phyloP scores from a whole-genome alignment of 2,113 vertebrate genomes.

The Oncorhynchus gorbuscha region DNA sequence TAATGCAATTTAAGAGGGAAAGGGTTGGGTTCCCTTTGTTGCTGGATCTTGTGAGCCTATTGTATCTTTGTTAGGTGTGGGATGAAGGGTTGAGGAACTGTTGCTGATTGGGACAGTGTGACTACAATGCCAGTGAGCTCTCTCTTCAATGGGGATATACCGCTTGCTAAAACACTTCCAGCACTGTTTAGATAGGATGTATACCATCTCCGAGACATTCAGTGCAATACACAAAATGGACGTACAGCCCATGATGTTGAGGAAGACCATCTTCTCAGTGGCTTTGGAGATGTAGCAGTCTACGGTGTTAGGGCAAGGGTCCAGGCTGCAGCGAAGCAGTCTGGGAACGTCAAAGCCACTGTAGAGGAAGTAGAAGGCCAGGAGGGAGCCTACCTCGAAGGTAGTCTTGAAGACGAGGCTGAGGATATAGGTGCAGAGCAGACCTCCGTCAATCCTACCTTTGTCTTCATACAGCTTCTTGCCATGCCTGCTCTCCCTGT shows the following conservation, averaged over 20 bases:
- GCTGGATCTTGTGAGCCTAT: background rate
- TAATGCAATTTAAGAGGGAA: too few species aligned
- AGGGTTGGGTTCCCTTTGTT: constrained; percentile 28
- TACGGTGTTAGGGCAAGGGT: constrained; percentile 81
- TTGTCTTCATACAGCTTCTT: constrained; percentile 73
- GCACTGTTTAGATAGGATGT: constrained; percentile 79
- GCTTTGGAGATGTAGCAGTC: constrained; percentile 83
- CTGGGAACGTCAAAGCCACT: constrained; percentile 78
- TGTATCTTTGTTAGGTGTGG: constrained; percentile 14
- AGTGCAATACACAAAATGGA: constrained; percentile 81
- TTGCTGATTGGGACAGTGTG: background rate
- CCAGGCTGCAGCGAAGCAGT: constrained; percentile 74
- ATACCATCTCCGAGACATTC: constrained; percentile 79
- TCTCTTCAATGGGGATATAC: constrained; percentile 36
- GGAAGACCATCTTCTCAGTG: constrained; percentile 87
- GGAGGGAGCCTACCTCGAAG: constrained; percentile 81
- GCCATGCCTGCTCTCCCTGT: constrained; percentile 72
- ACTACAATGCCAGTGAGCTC: background rate
- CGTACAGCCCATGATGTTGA: constrained; percentile 79
- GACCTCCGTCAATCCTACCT: constrained; percentile 76
- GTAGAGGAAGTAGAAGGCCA: constrained; percentile 83
- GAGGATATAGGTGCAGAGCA: constrained; percentile 80
- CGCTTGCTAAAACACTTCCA: constrained; percentile 69
- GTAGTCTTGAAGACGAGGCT: constrained; percentile 81
- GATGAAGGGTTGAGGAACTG: background rate